A percentile compares a stretch with the other conserved stretches of the same genome.
Conservation (phyloP, 2,888 invertebrate genomes). For the Antheraea yamamai region DNA sequence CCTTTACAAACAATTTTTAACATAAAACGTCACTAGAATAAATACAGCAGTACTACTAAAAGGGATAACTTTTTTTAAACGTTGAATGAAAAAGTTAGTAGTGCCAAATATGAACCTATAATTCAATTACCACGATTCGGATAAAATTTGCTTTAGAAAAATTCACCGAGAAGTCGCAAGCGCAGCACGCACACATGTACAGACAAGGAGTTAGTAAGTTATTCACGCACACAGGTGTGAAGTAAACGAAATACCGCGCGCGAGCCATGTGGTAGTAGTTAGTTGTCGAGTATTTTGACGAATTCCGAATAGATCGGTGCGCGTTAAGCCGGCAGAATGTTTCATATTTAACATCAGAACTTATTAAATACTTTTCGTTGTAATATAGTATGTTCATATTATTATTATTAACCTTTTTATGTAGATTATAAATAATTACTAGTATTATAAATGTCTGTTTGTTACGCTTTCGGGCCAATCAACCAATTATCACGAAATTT, state of each 20-base stretch:
- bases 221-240: slow-evolving; percentile 40
- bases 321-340: slow-evolving; percentile 35
- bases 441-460: no score
- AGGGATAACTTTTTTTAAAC: not conserved
- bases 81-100: not conserved
- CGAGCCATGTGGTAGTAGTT: slow-evolving; percentile 73
- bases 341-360: not conserved
- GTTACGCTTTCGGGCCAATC: no score
- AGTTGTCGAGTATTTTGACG: slow-evolving; percentile 76
- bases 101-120: not conserved
- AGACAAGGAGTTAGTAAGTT: slow-evolving; percentile 25
- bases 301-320: slow-evolving; percentile 72
- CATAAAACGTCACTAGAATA: not conserved
- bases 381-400: not conserved
- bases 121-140: not conserved
- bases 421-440: no score
- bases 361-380: not conserved
- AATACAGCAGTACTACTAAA: not conserved
- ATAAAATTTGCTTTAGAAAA: not conserved
- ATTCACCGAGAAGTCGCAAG: slow-evolving; percentile 25
- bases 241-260: slow-evolving; percentile 63
- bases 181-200: slow-evolving; percentile 27
- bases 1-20: no score
- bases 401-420: no score
- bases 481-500: no score